Evolutionary conservation across 2,888 invertebrate genomes (phyloP).

Genomic region (Schizotus pectinicornis): DNA sequence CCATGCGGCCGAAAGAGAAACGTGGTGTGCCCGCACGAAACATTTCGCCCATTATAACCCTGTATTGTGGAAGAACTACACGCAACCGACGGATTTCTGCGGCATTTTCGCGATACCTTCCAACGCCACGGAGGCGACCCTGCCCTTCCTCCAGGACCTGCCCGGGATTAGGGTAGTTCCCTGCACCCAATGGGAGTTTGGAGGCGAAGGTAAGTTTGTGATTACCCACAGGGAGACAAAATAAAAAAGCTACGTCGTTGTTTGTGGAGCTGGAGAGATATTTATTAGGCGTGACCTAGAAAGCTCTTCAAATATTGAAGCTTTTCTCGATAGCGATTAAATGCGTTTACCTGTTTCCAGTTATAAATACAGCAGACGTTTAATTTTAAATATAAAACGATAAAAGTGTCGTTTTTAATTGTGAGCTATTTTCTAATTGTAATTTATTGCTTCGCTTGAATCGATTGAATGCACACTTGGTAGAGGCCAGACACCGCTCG

Average conservation of each 20-base stretch:
- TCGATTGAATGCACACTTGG: no score
- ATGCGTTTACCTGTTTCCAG: no score
- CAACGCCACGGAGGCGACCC: conserved; percentile 46
- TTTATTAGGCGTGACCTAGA: background rate
- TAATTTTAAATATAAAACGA: no score
- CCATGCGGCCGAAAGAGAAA: conserved; percentile 68
- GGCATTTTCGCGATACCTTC: conserved; percentile 61
- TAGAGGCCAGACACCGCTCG: no score
- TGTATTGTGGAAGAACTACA: conserved; percentile 70
- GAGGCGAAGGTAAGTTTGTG: conserved; percentile 50
- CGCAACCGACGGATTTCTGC: conserved; percentile 67
- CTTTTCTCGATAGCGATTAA: no score
- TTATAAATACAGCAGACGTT: no score
- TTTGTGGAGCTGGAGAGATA: conserved; percentile 52
- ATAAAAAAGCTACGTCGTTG: no score
- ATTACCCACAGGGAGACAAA: no score
- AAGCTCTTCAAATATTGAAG: no score
- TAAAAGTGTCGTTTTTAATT: no score
- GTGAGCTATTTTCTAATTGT: no score
- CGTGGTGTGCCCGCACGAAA: conserved; percentile 73
- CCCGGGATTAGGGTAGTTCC: conserved; percentile 32
- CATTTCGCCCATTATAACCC: conserved; percentile 63
- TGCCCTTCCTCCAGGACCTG: conserved; percentile 28
- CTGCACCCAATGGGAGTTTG: conserved; percentile 55
- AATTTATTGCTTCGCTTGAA: no score